Evolutionary conservation across 2,888 invertebrate species (phyloP).

Genomic region (Steinernema hermaphroditum): DNA sequence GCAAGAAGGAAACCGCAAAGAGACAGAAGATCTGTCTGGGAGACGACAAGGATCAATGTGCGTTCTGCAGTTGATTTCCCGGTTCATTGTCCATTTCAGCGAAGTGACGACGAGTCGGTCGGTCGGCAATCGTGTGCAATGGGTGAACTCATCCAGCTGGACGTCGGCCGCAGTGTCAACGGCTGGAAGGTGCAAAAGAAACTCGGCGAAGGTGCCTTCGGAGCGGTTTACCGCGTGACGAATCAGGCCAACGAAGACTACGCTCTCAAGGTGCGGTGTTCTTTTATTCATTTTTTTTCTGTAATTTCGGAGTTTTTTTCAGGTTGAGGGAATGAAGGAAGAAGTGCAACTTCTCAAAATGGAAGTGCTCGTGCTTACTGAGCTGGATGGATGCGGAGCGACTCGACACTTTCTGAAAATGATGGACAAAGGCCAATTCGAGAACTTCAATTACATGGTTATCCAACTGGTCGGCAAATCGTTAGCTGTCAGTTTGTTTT

Average conservation of each 20-base stretch:
- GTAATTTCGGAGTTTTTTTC: not conserved
- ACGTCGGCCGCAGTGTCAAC: slow-evolving; percentile 34
- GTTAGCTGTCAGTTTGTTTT: not conserved
- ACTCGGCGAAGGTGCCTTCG: slow-evolving; percentile 35
- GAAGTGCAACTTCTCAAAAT: slow-evolving; percentile 29
- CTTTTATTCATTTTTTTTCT: not conserved
- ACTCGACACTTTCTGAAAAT: slow-evolving; percentile 32
- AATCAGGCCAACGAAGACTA: slow-evolving; percentile 14
- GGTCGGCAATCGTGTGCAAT: slow-evolving; percentile 4
- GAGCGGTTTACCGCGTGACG: slow-evolving; percentile 33
- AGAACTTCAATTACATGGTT: slow-evolving; percentile 33
- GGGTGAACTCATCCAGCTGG: slow-evolving; percentile 39
- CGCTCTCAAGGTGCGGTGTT: slow-evolving; percentile 27
- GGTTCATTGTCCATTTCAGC: not conserved
- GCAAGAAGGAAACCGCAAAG: no score
- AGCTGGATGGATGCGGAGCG: not conserved
- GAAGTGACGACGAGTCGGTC: not conserved
- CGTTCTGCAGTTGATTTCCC: no score
- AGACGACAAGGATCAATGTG: not conserved
- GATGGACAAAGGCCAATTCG: slow-evolving; percentile 32
- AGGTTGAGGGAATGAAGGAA: slow-evolving; percentile 32
- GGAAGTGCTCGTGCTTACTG: slow-evolving; percentile 32
- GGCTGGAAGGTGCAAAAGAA: slow-evolving; percentile 36
- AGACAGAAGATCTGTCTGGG: not conserved
- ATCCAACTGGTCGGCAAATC: slow-evolving; percentile 26